Base-by-base conservation (phyloP, 1,140 invertebrate species). In the Mizuhopecten yessoensis region DNA sequence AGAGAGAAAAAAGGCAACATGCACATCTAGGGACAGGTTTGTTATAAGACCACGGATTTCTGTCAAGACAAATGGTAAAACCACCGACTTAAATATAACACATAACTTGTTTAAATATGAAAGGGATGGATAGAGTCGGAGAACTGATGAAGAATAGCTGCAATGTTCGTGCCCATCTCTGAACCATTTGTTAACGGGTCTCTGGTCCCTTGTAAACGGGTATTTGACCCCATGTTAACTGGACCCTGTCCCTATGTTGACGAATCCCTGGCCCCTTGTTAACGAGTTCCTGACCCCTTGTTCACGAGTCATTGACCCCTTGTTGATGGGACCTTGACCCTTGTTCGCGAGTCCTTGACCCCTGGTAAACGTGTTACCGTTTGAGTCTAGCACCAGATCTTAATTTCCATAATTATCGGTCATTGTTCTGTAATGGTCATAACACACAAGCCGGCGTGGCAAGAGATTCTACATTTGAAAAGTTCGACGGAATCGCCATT, bases 401-500 rank as follows among this genome's bases (percentile, higher is more conserved):
- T n/a, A 75, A 29, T 75, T 29, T 20, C 23, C 11, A 49, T 49
- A 49, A 75, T n/a, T 75, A 75, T 23, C 17, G 57, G n/a, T 75
- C 15, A 45, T 29, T 90, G 49, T 34, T 23, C 34, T 42, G 33
- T 34, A 23, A 49, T 75, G 87, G 90, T 91, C 91, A 92, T 92
- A 92, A 91, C 3, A 92, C 92, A 91, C 92, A 92, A 34, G 92
- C 92, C 15, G 92, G 92, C 0, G 92, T 92, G 15, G 88, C 90
- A 13, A 90, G 45, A 42, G 92, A 92, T 88, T 92, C 92, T 29
- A 92, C 92, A 86, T 90, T 90, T 5, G 92, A 89, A 91, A 92
- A 92, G 34, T 87, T 89, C 17, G 57, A 75, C 20, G 92, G 88
- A 13, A 90, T 89, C 20, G 94, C 89, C 86, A 95, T 92, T 34